Evolutionary conservation across 2,888 invertebrate genomes (phyloP).

Genomic region (Sphaeridia pumilis): DNA sequence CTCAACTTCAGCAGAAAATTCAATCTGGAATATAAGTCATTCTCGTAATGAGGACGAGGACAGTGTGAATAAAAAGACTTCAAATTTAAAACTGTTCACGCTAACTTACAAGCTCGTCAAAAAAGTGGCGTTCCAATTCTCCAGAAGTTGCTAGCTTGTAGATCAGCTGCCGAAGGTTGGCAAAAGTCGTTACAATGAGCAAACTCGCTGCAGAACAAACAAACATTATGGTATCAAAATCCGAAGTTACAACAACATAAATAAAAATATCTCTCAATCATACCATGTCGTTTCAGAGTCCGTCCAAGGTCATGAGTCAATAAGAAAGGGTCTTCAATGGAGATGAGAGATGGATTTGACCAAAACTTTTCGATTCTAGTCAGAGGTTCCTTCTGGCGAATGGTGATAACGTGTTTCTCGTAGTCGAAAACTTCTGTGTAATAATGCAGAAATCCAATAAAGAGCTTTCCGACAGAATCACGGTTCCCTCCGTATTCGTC

Average conservation of each 20-base stretch:
- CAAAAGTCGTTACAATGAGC: no score
- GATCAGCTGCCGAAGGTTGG: no score
- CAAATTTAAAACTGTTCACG: no score
- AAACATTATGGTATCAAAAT: no score
- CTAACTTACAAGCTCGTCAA: background rate
- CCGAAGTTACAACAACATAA: slow-evolving; percentile 7
- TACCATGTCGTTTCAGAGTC: slow-evolving; percentile 46
- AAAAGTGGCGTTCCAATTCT: background rate
- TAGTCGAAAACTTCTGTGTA: slow-evolving; percentile 46
- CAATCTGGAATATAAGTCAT: no score
- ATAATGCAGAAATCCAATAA: slow-evolving; percentile 46
- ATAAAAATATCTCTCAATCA: slow-evolving; percentile 35
- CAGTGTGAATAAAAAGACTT: no score
- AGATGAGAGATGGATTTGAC: slow-evolving; percentile 44
- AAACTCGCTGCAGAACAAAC: no score
- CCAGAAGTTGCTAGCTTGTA: background rate
- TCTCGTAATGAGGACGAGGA: no score
- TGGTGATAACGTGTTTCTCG: slow-evolving; percentile 43
- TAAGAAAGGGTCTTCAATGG: slow-evolving; percentile 53
- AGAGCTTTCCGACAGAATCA: slow-evolving; percentile 43
- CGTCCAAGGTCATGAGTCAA: slow-evolving; percentile 47
- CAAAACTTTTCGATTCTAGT: slow-evolving; percentile 47
- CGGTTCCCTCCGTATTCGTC: slow-evolving; percentile 41
- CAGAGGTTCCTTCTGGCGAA: slow-evolving; percentile 42
- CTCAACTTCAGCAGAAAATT: no score